Evolutionary conservation across 2,113 vertebrate species (phyloP), one percentile per base, ranked within the genome.

Genomic region (Pedetes capensis): DNA sequence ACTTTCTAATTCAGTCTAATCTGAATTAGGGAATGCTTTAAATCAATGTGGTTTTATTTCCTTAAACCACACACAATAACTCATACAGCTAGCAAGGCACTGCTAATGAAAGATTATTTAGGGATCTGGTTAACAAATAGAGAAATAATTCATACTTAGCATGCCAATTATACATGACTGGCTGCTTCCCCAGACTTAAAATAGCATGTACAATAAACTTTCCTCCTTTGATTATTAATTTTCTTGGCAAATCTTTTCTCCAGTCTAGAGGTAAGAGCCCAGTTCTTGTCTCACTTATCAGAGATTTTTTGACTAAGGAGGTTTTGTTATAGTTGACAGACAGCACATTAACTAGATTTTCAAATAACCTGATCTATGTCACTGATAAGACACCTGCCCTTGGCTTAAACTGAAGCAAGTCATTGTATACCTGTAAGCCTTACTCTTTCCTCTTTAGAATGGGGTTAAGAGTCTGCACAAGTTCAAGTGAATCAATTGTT

Each of bases 401-500:
- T 51, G 57, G 47, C 82, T 95, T 63, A 82, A 23, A 22, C 59
- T 32, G 3, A 44, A 84, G 5, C 8, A 53, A 90, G 23, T 44
- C 49, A 42, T 74, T 66, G 55, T 51, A 5, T 53, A 44, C 20
- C n/a, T 53, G 64, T 57, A 74, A 82, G 25, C 34, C 68, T 80
- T 69, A 69, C 14, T 51, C 57, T 90, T 55, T 63, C n/a, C 7
- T 59, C 49, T 57, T 89, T 84, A 96, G 95, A 89, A 25, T 55
- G 69, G 53, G 47, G 18, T 13, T 16, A 1, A 76, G 53, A 47
- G 49, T 95, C 87, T 86, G 12, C 59, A 42, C 37, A 82, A 92
- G 74, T 91, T 91, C 86, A 92, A 94, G 64, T 59, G 64, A 96
- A 95, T 87, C 55, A 57, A 82, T 29, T 92, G 39, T 69, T 91